phyloP scores from a whole-genome alignment of 2,888 invertebrate species.

The Sthenelais limicola region DNA sequence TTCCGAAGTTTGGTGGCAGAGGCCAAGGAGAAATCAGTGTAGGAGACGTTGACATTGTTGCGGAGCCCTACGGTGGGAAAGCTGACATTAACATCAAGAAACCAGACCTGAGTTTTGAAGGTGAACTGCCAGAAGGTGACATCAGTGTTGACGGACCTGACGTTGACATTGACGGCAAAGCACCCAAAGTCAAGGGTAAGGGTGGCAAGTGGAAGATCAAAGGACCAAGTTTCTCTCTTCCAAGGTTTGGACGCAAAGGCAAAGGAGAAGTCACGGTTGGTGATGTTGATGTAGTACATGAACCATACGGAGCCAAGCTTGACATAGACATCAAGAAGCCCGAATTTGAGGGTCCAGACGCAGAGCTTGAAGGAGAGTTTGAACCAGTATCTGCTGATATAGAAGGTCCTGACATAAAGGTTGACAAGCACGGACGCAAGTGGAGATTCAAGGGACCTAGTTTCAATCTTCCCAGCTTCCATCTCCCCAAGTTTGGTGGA shows the following conservation, averaged over 20 bases:
- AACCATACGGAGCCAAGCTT: conserved; percentile 16
- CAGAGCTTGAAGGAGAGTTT: conserved; percentile 1
- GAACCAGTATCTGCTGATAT: conserved; percentile 15
- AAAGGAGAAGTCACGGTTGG: background rate
- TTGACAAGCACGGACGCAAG: conserved; percentile 1
- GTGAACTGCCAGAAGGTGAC: conserved; percentile 3
- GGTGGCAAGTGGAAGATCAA: conserved; percentile 13
- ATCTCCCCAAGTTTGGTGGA: background rate
- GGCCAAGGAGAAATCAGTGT: conserved; percentile 29
- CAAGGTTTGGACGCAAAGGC: background rate
- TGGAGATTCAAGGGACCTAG: conserved; percentile 23
- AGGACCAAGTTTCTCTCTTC: conserved; percentile 26
- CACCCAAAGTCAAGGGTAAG: background rate
- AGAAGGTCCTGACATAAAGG: conserved; percentile 9
- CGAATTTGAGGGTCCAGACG: background rate
- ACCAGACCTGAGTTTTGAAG: conserved; percentile 21
- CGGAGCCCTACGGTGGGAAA: conserved; percentile 26
- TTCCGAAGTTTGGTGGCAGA: conserved; percentile 9
- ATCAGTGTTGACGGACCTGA: background rate
- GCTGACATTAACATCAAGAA: background rate
- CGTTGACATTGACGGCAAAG: conserved; percentile 4
- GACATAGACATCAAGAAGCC: background rate
- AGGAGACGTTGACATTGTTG: conserved; percentile 27
- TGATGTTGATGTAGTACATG: conserved; percentile 25
- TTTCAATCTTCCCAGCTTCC: conserved; percentile 18